phyloP scores from a whole-genome alignment of 2,113 vertebrate species.

The Lycocorax pyrrhopterus region DNA sequence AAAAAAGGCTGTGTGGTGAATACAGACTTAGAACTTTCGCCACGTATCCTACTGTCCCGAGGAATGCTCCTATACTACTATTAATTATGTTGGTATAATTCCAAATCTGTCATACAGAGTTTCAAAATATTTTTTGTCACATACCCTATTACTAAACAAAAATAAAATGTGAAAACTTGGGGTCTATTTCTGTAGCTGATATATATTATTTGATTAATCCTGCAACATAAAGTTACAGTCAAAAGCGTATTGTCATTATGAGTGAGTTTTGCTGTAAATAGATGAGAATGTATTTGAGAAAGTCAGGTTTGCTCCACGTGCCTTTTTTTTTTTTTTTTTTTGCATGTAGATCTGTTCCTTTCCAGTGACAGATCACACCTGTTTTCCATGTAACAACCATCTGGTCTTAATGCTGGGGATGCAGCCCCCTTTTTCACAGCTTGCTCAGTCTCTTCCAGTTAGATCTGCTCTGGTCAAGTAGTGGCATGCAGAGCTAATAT shows the following conservation, averaged over 20 bases:
- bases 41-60: background rate
- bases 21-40: constrained; percentile 4
- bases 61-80: background rate
- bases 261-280: background rate
- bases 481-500: background rate
- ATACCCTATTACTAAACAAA: background rate
- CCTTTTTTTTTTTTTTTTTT: background rate
- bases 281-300: background rate
- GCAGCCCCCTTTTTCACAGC: background rate
- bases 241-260: background rate
- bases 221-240: background rate
- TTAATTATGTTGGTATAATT: background rate
- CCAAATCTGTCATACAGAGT: background rate
- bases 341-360: background rate
- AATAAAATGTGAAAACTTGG: background rate
- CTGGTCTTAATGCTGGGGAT: background rate
- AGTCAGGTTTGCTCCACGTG: background rate
- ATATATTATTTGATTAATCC: background rate
- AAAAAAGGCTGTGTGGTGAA: constrained; percentile 11
- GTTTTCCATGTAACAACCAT: background rate
- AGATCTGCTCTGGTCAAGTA: background rate
- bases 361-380: background rate
- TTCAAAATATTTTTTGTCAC: background rate
- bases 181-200: background rate
- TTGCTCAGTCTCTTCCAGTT: background rate